Conservation (phyloP, 2,888 invertebrate genomes). For the Cosmia pyralina region DNA sequence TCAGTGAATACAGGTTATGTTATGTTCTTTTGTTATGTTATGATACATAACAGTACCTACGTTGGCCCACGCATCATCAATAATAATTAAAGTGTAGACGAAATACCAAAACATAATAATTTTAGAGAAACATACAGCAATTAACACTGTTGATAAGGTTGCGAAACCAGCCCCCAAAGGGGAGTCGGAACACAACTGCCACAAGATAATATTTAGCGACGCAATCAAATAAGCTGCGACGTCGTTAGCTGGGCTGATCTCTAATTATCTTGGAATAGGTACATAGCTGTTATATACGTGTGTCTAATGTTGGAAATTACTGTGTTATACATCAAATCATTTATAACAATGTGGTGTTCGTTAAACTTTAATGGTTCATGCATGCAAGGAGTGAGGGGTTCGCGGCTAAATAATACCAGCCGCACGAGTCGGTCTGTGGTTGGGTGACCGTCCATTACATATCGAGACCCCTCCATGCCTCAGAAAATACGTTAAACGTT, state of each 20-base stretch:
- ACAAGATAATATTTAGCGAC: slow-evolving; percentile 59
- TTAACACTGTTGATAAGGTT: slow-evolving; percentile 47
- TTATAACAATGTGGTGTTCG: neutral
- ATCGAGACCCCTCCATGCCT: no score
- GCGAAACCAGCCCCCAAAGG: slow-evolving; percentile 34
- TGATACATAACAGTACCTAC: no score
- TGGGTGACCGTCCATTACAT: no score
- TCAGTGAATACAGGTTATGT: no score
- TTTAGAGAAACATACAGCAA: slow-evolving; percentile 30
- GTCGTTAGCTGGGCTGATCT: slow-evolving; percentile 52
- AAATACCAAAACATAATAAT: slow-evolving; percentile 4
- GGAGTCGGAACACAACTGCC: slow-evolving; percentile 42
- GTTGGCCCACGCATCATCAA: neutral
- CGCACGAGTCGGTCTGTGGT: no score
- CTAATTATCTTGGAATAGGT: slow-evolving; percentile 44
- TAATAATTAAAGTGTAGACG: neutral
- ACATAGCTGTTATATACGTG: neutral
- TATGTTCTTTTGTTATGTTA: no score
- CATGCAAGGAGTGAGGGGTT: neutral
- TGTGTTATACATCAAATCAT: neutral
- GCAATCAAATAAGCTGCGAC: slow-evolving; percentile 55
- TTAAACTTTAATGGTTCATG: neutral
- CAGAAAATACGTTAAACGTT: no score
- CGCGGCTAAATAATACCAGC: no score
- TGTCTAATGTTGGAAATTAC: no score